phyloP scores from a whole-genome alignment of 1,140 invertebrate species.

The Diuraphis noxia region DNA sequence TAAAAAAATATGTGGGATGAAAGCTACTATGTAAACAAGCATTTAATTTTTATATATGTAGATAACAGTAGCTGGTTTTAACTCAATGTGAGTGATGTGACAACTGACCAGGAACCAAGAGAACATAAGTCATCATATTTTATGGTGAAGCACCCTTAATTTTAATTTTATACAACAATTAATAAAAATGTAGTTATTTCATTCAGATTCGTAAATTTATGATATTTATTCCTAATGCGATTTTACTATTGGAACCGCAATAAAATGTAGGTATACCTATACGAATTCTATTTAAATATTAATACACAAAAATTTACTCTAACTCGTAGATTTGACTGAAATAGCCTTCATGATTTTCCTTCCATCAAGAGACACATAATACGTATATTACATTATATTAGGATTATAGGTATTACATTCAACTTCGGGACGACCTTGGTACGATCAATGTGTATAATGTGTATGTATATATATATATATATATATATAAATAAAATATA shows the following conservation, averaged over 20 bases:
- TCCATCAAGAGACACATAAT: not conserved
- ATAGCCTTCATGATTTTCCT: not conserved
- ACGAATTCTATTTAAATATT: slow-evolving; percentile 12
- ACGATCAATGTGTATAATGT: not conserved
- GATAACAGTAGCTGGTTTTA: not conserved
- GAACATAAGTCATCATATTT: not conserved
- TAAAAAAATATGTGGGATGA: not conserved
- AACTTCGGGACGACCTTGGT: slow-evolving; percentile 17
- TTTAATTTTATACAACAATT: slow-evolving; percentile 20
- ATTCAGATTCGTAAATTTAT: not conserved
- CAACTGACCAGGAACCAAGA: not conserved
- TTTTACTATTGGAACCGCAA: not conserved
- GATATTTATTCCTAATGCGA: not conserved
- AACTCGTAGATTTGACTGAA: not conserved
- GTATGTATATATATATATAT: not conserved
- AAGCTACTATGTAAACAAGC: not conserved
- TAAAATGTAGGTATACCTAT: not conserved
- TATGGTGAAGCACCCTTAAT: not conserved
- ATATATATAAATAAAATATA: not conserved
- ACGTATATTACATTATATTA: not conserved
- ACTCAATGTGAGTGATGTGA: too few species aligned
- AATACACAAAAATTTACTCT: not conserved
- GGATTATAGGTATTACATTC: not conserved
- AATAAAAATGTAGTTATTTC: slow-evolving; percentile 14
- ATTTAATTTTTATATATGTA: not conserved